Percentiles rank a stretch among this genome's conserved stretches.
These are phyloP conservation scores for Notarius quadriscutis DNA, from an alignment of 2,113 vertebrate species.

Conservation along the genomic window DNA sequence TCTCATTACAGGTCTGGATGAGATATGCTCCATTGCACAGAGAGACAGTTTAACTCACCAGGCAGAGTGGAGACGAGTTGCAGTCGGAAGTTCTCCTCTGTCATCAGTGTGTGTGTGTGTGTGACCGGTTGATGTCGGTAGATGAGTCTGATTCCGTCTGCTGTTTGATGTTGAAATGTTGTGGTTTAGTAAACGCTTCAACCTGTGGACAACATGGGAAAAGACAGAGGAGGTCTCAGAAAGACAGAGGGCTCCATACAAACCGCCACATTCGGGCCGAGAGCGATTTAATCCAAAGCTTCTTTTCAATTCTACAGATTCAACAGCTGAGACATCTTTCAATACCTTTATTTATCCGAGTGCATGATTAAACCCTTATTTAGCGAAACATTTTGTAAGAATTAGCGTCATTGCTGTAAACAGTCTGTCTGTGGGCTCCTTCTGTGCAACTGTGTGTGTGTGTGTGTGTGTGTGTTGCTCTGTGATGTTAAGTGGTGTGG, in stretches of 20 bases:
- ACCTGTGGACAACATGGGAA: slow-evolving; percentile 31
- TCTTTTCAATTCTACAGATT: slow-evolving; percentile 10
- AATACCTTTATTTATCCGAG: slow-evolving; percentile 11
- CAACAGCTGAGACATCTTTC: not conserved
- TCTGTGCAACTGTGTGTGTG: slow-evolving; percentile 1
- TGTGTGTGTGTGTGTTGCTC: slow-evolving; percentile 29
- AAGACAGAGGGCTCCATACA: not conserved
- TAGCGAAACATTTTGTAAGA: slow-evolving; percentile 13
- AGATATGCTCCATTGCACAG: slow-evolving; percentile 53
- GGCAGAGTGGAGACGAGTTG: slow-evolving; percentile 45
- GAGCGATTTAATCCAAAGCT: slow-evolving; percentile 14
- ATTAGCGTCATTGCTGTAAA: slow-evolving; percentile 29
- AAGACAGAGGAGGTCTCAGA: slow-evolving; percentile 32
- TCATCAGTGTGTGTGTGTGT: slow-evolving; percentile 46
- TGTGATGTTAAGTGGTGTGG: slow-evolving; percentile 30
- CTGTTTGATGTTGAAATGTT: slow-evolving; percentile 49
- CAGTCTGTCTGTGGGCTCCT: slow-evolving; percentile 8
- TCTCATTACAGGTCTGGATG: slow-evolving; percentile 49
- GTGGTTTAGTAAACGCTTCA: slow-evolving; percentile 49
- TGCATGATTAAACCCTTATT: slow-evolving; percentile 27
- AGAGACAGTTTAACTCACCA: slow-evolving; percentile 54
- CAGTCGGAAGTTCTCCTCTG: slow-evolving; percentile 53
- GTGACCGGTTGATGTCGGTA: slow-evolving; percentile 7
- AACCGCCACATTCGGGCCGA: slow-evolving; percentile 7
- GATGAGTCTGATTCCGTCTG: slow-evolving; percentile 34